Percentiles rank a stretch among this genome's conserved stretches.
Conservation (phyloP, 1,140 invertebrate species). For the Amyelois transitella region DNA sequence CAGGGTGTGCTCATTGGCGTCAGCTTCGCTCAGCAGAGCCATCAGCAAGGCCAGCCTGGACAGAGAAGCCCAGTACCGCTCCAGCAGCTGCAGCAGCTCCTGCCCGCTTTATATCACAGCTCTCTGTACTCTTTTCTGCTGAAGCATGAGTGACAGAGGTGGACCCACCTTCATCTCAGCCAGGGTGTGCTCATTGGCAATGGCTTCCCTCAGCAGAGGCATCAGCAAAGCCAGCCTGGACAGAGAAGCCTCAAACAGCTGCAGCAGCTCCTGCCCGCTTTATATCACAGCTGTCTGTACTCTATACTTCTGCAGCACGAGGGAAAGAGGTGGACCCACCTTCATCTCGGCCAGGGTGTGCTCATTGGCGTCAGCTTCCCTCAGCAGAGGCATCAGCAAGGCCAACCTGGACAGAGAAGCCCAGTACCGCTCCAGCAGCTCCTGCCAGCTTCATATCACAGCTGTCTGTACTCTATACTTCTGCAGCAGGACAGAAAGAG, state of each 20-base stretch:
- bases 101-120: conserved; percentile 93
- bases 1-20: conserved; percentile 89
- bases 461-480: too few relatives aligned
- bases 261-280: too few relatives aligned
- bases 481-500: too few relatives aligned
- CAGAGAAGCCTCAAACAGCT: too few relatives aligned
- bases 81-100: conserved; percentile 87
- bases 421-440: too few relatives aligned
- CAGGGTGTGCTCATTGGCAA: conserved; percentile 88
- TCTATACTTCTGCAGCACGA: too few relatives aligned
- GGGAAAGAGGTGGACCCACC: too few relatives aligned
- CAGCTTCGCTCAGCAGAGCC: conserved; percentile 92
- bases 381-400: conserved; percentile 87
- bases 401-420: too few relatives aligned
- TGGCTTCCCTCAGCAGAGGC: conserved; percentile 92
- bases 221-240: conserved; percentile 86
- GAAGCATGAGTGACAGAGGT: too few relatives aligned
- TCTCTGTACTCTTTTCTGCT: too few relatives aligned
- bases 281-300: too few relatives aligned
- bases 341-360: conserved; percentile 88
- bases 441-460: too few relatives aligned
- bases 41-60: conserved; percentile 85
- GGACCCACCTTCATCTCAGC: conserved; percentile 83
- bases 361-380: conserved; percentile 93
- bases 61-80: conserved; percentile 90